Percentiles rank a stretch among this genome's conserved stretches.
Conservation (phyloP, 2,888 invertebrate genomes). For the Eupithecia centaureata region DNA sequence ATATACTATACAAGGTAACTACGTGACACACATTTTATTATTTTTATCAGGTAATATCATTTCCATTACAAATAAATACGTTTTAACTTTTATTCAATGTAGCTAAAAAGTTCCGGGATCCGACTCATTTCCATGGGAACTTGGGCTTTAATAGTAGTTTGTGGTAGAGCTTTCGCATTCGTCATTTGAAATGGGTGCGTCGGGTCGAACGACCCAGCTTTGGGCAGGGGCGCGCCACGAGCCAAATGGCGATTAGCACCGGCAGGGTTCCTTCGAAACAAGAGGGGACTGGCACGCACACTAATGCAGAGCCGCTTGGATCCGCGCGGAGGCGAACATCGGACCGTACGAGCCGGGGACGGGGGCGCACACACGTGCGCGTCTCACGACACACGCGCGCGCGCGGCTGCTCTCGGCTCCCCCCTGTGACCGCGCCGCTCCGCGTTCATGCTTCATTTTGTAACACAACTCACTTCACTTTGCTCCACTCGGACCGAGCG, state of each 20-base stretch:
- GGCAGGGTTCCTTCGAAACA: constrained; percentile 40
- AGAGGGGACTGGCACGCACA: constrained; percentile 60
- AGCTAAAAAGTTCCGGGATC: not conserved
- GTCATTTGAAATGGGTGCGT: constrained; percentile 34
- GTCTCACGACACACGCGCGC: constrained; percentile 58
- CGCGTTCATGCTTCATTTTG: constrained; percentile 63
- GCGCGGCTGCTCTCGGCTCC: constrained; percentile 46
- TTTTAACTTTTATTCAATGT: not conserved
- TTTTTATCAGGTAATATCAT: not conserved
- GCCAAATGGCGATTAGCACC: constrained; percentile 20
- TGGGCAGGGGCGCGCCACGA: constrained; percentile 34
- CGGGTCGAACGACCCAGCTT: constrained; percentile 16
- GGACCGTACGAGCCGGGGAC: constrained; percentile 41
- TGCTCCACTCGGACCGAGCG: constrained; percentile 49
- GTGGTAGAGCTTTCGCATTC: constrained; percentile 5
- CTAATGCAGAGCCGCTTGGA: constrained; percentile 39
- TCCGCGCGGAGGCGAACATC: constrained; percentile 46
- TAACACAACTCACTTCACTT: constrained; percentile 64
- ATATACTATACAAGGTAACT: not conserved
- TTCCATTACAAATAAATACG: not conserved
- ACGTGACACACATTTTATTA: not conserved
- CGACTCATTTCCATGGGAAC: not conserved
- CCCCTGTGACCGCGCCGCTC: constrained; percentile 47
- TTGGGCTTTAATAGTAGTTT: not conserved
- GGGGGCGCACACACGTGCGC: constrained; percentile 63